Percentiles rank a stretch among this genome's conserved stretches.
phyloP scores from a whole-genome alignment of 2,113 vertebrate species.

The Nymphicus hollandicus region DNA sequence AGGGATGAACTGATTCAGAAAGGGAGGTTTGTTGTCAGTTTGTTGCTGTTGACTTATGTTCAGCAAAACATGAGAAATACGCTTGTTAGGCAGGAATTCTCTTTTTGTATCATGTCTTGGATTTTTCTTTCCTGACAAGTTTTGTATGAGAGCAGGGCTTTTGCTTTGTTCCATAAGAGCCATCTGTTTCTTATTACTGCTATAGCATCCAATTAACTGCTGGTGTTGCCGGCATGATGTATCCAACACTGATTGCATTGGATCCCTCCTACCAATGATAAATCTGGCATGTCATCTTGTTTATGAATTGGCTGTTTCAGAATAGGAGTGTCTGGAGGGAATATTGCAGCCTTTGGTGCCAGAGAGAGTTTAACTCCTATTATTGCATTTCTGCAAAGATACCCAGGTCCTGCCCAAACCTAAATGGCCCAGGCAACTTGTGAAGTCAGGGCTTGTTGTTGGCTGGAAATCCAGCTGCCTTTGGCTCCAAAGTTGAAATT shows the following conservation, averaged over 20 bases:
- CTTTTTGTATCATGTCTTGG: neutral
- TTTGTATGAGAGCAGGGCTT: neutral
- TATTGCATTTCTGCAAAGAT: neutral
- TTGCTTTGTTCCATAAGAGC: neutral
- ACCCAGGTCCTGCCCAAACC: neutral
- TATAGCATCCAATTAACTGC: neutral
- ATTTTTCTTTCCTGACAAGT: neutral
- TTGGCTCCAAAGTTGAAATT: neutral
- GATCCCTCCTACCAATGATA: neutral
- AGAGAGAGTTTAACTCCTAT: conserved; percentile 15
- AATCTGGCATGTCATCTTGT: neutral
- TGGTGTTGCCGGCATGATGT: neutral
- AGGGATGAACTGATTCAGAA: neutral
- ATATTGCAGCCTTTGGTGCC: neutral
- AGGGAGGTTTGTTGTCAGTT: neutral
- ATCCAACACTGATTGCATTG: neutral
- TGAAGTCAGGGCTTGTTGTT: neutral
- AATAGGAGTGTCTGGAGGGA: neutral
- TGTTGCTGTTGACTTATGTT: neutral
- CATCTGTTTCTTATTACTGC: conserved; percentile 50
- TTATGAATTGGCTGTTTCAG: neutral
- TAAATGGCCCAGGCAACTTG: neutral
- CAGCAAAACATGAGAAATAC: neutral
- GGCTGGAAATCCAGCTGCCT: neutral
- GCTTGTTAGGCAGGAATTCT: neutral